These are phyloP conservation scores for Drosophila kuntzei DNA, from an alignment of 2,888 invertebrate species.

Conservation along the genomic window DNA sequence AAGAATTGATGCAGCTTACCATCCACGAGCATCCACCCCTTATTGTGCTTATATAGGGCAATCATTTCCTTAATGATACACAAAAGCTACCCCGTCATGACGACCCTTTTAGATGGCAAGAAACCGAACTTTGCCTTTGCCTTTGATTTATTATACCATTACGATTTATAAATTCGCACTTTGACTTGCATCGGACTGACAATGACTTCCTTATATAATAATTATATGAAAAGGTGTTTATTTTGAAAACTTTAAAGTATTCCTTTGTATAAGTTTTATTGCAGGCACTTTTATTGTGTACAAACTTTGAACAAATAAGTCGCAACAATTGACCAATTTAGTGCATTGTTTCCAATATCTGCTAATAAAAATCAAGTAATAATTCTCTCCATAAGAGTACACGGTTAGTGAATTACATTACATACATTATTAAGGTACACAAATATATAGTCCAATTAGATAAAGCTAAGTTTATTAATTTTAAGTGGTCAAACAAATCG, in stretches of 20 bases:
- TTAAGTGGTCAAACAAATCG: background rate
- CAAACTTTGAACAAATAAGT: constrained; percentile 7
- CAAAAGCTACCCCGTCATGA: constrained; percentile 55
- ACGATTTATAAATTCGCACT: constrained; percentile 52
- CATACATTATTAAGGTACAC: too few relatives aligned
- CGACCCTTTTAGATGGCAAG: constrained; percentile 65
- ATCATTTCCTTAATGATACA: constrained; percentile 63
- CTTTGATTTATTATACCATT: constrained; percentile 70
- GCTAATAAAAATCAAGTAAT: constrained; percentile 1
- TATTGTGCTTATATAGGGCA: constrained; percentile 54
- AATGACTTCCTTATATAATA: constrained; percentile 52
- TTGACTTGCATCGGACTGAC: constrained; percentile 38
- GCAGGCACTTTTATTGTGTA: constrained; percentile 3
- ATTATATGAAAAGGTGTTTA: constrained; percentile 30
- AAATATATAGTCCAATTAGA: background rate
- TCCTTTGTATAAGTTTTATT: constrained; percentile 16
- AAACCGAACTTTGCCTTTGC: constrained; percentile 11
- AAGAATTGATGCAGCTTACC: constrained; percentile 10
- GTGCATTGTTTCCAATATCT: constrained; percentile 12
- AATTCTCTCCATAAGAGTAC: background rate
- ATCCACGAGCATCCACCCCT: constrained; percentile 61
- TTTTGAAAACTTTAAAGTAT: constrained; percentile 22
- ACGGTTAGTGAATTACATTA: background rate
- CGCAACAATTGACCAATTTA: constrained; percentile 14
- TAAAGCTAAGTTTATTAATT: background rate